These are phyloP conservation scores for Bradypus variegatus DNA, from an alignment of 2,797 vertebrate genomes.

Conservation along the genomic window DNA sequence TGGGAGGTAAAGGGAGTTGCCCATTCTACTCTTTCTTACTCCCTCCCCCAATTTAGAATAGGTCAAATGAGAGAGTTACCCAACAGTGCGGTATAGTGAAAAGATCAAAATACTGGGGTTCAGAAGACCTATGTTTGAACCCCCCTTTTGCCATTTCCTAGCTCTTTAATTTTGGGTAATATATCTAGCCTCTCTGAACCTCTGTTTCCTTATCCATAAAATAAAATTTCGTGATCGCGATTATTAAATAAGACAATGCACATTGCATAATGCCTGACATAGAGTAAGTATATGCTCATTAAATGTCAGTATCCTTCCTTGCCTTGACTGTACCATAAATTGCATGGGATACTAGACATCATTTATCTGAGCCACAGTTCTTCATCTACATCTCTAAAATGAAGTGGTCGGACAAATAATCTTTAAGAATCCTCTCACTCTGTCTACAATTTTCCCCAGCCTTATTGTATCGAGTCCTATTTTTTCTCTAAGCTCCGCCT, in stretches of 20 bases:
- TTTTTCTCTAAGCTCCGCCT: conserved; percentile 6
- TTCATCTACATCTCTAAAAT: background rate
- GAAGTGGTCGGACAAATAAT: background rate
- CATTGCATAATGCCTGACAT: background rate
- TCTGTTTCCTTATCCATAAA: conserved; percentile 15
- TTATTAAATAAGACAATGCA: conserved; percentile 2
- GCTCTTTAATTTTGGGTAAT: conserved; percentile 3
- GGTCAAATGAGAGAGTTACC: conserved; percentile 24
- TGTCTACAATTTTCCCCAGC: background rate
- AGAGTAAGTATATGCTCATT: background rate
- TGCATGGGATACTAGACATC: background rate
- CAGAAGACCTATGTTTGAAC: background rate
- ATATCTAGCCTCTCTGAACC: background rate
- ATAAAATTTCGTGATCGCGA: conserved; percentile 19
- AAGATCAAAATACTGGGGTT: conserved; percentile 9
- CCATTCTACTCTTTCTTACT: background rate
- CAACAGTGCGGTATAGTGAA: background rate
- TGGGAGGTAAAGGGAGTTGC: background rate
- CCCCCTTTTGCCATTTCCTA: background rate
- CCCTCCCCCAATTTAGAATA: background rate
- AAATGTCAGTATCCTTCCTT: background rate
- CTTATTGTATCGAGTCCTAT: background rate
- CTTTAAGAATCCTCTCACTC: background rate
- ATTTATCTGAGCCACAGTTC: background rate
- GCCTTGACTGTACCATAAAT: background rate